These are phyloP conservation scores for Acronicta leporina DNA, from an alignment of 2,888 invertebrate genomes.

Conservation along the genomic window DNA sequence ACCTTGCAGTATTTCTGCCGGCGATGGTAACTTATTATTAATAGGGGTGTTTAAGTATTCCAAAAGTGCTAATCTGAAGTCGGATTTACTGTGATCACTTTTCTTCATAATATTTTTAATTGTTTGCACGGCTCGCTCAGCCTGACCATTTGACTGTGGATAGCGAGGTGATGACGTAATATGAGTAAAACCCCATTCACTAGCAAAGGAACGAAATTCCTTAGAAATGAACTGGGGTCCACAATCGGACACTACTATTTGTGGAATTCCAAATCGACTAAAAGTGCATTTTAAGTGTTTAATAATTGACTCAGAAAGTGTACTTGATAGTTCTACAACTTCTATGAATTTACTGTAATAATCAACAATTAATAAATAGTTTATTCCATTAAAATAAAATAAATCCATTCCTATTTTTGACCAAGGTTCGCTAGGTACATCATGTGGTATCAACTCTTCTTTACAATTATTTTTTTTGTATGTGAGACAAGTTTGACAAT, in stretches of 20 bases:
- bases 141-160: conserved; percentile 10
- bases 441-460: conserved; percentile 11
- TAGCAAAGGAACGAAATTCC: conserved; percentile 31
- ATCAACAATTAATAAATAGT: neutral
- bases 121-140: neutral
- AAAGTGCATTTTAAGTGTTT: conserved; percentile 36
- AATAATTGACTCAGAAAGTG: conserved; percentile 20
- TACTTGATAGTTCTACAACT: neutral
- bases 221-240: conserved; percentile 34
- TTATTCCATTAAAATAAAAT: neutral
- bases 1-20: neutral
- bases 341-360: conserved; percentile 6
- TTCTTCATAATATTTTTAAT: neutral
- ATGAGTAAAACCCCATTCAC: conserved; percentile 33
- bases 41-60: neutral
- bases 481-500: conserved; percentile 43
- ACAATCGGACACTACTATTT: conserved; percentile 30
- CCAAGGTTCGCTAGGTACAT: conserved; percentile 23
- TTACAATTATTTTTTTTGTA: conserved; percentile 9
- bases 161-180: conserved; percentile 39
- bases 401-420: neutral
- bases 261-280: conserved; percentile 40
- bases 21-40: neutral
- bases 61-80: neutral
- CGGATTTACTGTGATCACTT: neutral